These are phyloP conservation scores for Synanthedon formicaeformis DNA, from an alignment of 2,888 invertebrate genomes.

Conservation along the genomic window DNA sequence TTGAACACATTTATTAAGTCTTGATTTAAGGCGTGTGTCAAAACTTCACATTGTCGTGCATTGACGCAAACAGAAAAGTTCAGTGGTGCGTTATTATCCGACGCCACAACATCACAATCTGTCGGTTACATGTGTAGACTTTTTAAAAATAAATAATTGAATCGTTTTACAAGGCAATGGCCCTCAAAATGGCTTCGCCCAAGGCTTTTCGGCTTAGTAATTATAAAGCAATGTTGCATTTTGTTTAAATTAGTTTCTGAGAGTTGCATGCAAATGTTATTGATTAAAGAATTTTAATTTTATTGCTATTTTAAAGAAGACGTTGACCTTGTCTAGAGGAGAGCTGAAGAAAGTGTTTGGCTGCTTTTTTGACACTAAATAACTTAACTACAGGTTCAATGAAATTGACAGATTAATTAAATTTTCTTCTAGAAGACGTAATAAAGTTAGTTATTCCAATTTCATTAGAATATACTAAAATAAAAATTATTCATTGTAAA, in stretches of 20 bases:
- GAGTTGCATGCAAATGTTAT: neutral
- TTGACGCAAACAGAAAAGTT: conserved; percentile 9
- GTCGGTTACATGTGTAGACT: neutral
- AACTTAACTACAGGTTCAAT: too few relatives aligned
- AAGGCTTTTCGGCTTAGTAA: neutral
- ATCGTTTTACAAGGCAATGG: neutral
- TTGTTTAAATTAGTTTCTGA: neutral
- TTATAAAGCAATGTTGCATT: neutral
- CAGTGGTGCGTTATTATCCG: conserved; percentile 14
- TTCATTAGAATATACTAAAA: too few relatives aligned
- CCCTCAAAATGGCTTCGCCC: neutral
- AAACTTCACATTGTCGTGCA: conserved; percentile 7
- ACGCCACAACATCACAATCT: conserved; percentile 3
- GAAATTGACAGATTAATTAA: too few relatives aligned
- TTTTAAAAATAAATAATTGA: conserved; percentile 1
- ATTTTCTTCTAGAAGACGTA: too few relatives aligned
- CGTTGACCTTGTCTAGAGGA: too few relatives aligned
- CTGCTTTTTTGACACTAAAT: too few relatives aligned
- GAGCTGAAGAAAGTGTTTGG: too few relatives aligned
- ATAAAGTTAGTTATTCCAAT: too few relatives aligned
- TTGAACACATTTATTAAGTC: conserved; percentile 5
- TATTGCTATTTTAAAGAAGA: too few relatives aligned
- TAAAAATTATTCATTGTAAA: too few relatives aligned
- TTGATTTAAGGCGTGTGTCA: conserved; percentile 7
- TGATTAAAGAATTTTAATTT: too few relatives aligned